Percentiles rank a stretch among this genome's conserved stretches.
phyloP scores from a whole-genome alignment of 2,113 vertebrate species.

The Tetrax tetrax region DNA sequence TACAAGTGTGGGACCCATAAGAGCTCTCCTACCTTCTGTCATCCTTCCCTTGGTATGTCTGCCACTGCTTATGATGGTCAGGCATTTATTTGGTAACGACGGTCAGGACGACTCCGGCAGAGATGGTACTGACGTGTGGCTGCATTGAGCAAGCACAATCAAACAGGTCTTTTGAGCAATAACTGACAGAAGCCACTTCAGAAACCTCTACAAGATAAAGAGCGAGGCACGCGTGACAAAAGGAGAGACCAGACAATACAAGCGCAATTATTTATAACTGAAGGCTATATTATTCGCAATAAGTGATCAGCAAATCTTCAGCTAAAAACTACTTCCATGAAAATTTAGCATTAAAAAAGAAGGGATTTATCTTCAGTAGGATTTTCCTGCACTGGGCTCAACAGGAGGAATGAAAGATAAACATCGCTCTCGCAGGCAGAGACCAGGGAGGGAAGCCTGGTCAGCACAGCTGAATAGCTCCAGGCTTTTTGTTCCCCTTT shows the following conservation, averaged over 20 bases:
- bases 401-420: constrained; percentile 9
- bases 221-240: neutral
- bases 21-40: neutral
- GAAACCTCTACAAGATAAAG: neutral
- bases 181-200: neutral
- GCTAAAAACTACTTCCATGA: neutral
- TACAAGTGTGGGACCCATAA: neutral
- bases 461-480: neutral
- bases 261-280: neutral
- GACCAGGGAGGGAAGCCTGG: neutral
- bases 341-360: neutral
- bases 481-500: neutral
- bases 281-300: neutral
- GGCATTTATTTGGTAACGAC: neutral
- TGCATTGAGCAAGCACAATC: neutral
- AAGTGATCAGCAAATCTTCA: neutral
- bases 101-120: accelerated
- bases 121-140: neutral
- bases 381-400: neutral
- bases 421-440: neutral
- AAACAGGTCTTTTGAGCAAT: neutral
- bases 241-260: neutral
- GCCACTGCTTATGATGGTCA: neutral
- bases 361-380: neutral
- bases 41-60: neutral